A percentile compares a stretch with the other conserved stretches of the same genome.
Evolutionary conservation across 2,888 invertebrate genomes (phyloP).

Genomic region (Synanthedon andrenaeformis): DNA sequence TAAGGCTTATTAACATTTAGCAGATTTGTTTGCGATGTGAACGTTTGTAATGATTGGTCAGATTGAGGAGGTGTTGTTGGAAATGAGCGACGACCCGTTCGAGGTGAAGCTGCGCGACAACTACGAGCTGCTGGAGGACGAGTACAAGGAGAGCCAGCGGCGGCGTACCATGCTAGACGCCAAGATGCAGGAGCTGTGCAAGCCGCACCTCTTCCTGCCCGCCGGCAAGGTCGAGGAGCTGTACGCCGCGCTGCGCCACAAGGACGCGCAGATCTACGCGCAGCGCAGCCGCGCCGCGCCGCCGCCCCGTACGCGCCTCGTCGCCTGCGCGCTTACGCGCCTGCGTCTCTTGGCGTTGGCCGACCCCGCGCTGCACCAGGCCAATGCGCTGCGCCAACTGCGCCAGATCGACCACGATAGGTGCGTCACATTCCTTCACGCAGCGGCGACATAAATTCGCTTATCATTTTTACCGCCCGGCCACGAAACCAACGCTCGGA

Average conservation of each 20-base stretch:
- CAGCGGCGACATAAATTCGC: not conserved
- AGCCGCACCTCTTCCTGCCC: constrained; percentile 85
- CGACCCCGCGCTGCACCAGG: constrained; percentile 88
- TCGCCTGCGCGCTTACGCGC: constrained; percentile 87
- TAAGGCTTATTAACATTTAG: constrained; percentile 4
- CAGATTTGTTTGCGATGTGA: too few species aligned
- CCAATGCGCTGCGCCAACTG: constrained; percentile 78
- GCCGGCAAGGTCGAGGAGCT: constrained; percentile 90
- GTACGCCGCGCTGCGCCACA: constrained; percentile 86
- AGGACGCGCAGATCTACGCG: constrained; percentile 96
- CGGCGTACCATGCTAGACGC: constrained; percentile 89
- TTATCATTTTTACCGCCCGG: not conserved
- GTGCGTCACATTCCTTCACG: constrained; percentile 26
- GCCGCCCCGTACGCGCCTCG: constrained; percentile 75
- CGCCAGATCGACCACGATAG: constrained; percentile 86
- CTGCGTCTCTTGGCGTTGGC: constrained; percentile 78
- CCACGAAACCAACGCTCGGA: not conserved
- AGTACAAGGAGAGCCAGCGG: constrained; percentile 93
- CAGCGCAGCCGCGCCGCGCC: constrained; percentile 76
- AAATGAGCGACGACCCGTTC: constrained; percentile 98
- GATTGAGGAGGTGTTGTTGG: constrained; percentile 89
- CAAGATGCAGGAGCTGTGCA: constrained; percentile 83
- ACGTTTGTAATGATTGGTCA: constrained; percentile 22
- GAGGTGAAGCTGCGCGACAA: constrained; percentile 96
- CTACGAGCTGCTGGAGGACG: constrained; percentile 94